Evolutionary conservation across 2,113 vertebrate species (phyloP), one percentile per base, ranked within the genome.

Genomic region (Leucopsar rothschildi): DNA sequence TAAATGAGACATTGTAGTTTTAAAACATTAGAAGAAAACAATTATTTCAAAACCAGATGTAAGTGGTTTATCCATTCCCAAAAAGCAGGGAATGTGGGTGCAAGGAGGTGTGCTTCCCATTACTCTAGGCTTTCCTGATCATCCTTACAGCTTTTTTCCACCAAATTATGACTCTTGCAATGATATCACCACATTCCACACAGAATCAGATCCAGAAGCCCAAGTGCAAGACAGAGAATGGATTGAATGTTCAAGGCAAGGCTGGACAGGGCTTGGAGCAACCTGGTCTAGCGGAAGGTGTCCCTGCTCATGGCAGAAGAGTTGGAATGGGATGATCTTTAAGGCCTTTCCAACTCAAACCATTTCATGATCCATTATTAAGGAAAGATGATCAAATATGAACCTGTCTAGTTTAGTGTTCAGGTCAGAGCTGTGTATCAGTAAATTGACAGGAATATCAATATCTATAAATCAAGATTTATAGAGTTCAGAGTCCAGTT

Each of bases 371-470:
- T 42, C 15, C 15, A 42, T 40, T 14, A 49, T 16, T 23, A 63
- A 49, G 45, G 27, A 42, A 16, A 76, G 24, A 25, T 39, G 14
- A 63, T 40, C 73, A 80, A 78, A 73, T n/a, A 49, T 10, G 29
- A 23, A 27, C 33, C 56, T 76, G 64, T 33, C 22, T 72, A 47
- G 40, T 80, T 90, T 15, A 44, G 84, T 37, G 55, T 40, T 79
- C 44, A 56, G 45, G 60, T 93, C 81, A 79, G 57, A 96, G 88
- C 35, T 50, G 50, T 81, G 69, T 92, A 44, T 92, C 70, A 50
- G 56, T 72, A 76, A 94, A 88, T 88, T 97, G 95, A 97, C 94
- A 88, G 92, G 71, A 88, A 92, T 91, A 96, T 96, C 15, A 1
- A 93, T 86, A 93, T 77, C 90, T 71, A 86, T 86, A 94, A 95